A percentile compares a stretch with the other conserved stretches of the same genome.
Conservation (phyloP, 23 tunicate genomes). For the Styela clava region DNA sequence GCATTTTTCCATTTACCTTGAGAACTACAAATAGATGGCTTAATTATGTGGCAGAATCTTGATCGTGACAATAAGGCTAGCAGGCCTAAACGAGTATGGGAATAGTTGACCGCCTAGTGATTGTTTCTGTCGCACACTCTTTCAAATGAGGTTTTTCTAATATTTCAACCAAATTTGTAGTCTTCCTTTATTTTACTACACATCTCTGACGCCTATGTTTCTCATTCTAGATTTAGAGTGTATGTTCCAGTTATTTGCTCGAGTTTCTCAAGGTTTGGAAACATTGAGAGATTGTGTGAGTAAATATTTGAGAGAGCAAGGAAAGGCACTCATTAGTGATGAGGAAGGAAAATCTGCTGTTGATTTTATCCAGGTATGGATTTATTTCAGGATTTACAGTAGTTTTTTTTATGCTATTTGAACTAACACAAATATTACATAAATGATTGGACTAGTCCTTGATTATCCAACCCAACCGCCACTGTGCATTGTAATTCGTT, state of each 20-base stretch:
- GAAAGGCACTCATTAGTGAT: slow-evolving; percentile 87
- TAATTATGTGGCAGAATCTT: no score
- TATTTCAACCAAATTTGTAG: no score
- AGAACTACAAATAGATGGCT: no score
- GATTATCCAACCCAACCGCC: neutral
- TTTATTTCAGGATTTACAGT: neutral
- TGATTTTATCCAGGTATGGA: slow-evolving; percentile 78
- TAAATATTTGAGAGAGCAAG: slow-evolving; percentile 79
- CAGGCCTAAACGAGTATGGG: no score
- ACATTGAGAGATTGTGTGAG: slow-evolving; percentile 78
- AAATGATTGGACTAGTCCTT: neutral
- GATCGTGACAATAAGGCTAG: no score
- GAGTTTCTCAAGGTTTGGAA: slow-evolving; percentile 73
- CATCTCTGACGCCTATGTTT: no score
- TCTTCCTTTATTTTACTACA: no score
- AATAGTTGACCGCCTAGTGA: no score
- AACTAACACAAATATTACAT: neutral
- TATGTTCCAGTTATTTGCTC: slow-evolving; percentile 80
- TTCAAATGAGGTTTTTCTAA: no score
- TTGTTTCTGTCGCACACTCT: no score
- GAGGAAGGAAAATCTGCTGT: slow-evolving; percentile 84
- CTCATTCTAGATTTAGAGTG: slow-evolving; percentile 68
- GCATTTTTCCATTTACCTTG: neutral
- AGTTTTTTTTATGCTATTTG: neutral
- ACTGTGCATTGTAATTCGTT: neutral